Base-by-base conservation (phyloP, 2,113 vertebrate genomes). In the Nibea coibor region DNA sequence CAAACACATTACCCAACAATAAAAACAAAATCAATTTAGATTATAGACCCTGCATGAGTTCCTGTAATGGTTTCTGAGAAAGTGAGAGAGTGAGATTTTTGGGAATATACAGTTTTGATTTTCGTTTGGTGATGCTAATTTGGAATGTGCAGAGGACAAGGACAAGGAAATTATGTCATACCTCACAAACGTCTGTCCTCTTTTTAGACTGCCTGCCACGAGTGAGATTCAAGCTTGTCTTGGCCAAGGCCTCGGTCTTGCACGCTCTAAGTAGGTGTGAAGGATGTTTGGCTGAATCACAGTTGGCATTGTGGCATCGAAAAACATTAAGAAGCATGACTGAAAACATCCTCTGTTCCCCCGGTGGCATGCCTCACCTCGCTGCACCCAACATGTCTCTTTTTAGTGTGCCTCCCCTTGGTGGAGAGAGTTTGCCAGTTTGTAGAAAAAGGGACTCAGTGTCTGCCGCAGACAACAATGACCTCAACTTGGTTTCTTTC, bases 211-310 rank as follows among this genome's bases (percentile, higher is more conserved):
- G 62, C 17, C 62, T 66, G 69, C 84, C 87, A 73, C 66, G 3
- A 61, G 28, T 45, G 42, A 50, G 45, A 86, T 89, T 67, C 54
- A 15, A 82, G 70, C 69, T 93, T 79, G 76, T 89, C 73, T 91
- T 90, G 87, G 86, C 70, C 8, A 39, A 70, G 28, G 51, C 26
- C 31, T 72, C 31, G 19, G 56, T 82, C 74, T 85, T 81, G 72
- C 72, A 85, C 78, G 68, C 74, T 88, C 28, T 80, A 69, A 86
- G 85, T 85, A 82, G 82, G 85, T 89, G 80, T 87, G 71, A 80
- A 59, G 51, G 81, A 84, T 17, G 42, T 90, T 75, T 91, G 77
- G 61, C 78, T 84, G 54, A 81, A 74, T 89, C 70, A 79, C 76
- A 88, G 85, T 81, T 87, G 84, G 83, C 70, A 84, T 75, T 56